Conservation (phyloP, 2,888 invertebrate genomes). For the Melinaea menophilus region DNA sequence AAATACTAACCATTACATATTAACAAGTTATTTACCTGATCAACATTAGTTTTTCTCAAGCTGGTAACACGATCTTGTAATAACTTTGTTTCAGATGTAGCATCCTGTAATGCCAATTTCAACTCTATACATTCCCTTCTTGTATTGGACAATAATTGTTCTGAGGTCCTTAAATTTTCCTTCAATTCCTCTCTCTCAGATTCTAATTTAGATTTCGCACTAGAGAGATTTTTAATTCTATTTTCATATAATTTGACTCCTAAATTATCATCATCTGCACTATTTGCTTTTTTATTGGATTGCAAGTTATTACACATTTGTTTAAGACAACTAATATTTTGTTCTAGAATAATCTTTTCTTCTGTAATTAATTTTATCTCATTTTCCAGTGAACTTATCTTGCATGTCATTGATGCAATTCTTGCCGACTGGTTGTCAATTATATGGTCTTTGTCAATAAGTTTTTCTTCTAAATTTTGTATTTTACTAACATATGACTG, state of each 20-base stretch:
- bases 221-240: constrained; percentile 68
- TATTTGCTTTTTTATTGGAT: constrained; percentile 45
- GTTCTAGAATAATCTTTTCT: constrained; percentile 64
- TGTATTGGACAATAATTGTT: constrained; percentile 81
- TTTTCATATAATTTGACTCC: constrained; percentile 70
- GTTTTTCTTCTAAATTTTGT: constrained; percentile 80
- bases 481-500: constrained; percentile 73
- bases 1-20: constrained; percentile 28
- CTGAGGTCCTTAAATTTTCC: constrained; percentile 77
- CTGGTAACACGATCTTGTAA: constrained; percentile 73
- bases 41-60: constrained; percentile 49
- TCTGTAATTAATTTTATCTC: constrained; percentile 67
- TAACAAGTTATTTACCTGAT: constrained; percentile 48
- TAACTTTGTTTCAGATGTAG: constrained; percentile 79
- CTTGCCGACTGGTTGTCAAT: constrained; percentile 60
- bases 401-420: constrained; percentile 61
- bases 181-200: constrained; percentile 79
- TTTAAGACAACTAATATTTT: constrained; percentile 65
- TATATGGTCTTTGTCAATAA: constrained; percentile 69
- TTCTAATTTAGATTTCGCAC: constrained; percentile 80
- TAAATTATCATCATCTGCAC: constrained; percentile 54
- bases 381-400: constrained; percentile 61
- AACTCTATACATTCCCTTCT: constrained; percentile 82
- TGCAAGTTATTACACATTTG: constrained; percentile 67
- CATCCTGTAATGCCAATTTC: constrained; percentile 80